Conservation (phyloP, 2,113 vertebrate species). For the Odocoileus hemionus region DNA sequence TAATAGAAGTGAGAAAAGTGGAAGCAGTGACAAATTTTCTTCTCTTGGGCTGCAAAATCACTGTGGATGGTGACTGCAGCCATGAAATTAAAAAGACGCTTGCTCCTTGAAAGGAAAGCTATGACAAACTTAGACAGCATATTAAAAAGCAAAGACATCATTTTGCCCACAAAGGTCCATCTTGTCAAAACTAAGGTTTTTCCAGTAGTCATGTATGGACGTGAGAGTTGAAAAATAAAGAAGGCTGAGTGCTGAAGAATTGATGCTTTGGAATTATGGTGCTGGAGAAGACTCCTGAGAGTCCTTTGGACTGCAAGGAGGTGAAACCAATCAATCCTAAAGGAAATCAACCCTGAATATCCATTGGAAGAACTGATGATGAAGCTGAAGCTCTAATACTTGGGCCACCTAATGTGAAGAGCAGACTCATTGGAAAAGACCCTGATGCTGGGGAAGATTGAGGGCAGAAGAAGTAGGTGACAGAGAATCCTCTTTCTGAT, state of each 20-base stretch:
- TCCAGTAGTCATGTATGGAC: not conserved
- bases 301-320: not conserved
- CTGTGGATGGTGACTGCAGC: not conserved
- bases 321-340: not conserved
- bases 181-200: not conserved
- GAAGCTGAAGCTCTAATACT: not conserved
- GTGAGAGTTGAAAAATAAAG: not conserved
- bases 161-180: not conserved
- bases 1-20: not conserved
- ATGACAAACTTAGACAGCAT: not conserved
- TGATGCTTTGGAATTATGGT: not conserved
- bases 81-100: not conserved
- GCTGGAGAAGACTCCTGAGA: not conserved
- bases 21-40: not conserved
- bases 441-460: not conserved
- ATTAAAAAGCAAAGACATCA: not conserved
- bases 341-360: not conserved
- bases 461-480: not conserved
- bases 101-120: not conserved
- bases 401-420: not conserved
- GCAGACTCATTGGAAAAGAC: not conserved
- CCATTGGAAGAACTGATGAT: not conserved
- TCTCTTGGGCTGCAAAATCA: not conserved
- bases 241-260: not conserved
- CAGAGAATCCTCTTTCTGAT: not conserved